Conservation (phyloP, 2,113 vertebrate species). For the Taurulus bubalis region DNA sequence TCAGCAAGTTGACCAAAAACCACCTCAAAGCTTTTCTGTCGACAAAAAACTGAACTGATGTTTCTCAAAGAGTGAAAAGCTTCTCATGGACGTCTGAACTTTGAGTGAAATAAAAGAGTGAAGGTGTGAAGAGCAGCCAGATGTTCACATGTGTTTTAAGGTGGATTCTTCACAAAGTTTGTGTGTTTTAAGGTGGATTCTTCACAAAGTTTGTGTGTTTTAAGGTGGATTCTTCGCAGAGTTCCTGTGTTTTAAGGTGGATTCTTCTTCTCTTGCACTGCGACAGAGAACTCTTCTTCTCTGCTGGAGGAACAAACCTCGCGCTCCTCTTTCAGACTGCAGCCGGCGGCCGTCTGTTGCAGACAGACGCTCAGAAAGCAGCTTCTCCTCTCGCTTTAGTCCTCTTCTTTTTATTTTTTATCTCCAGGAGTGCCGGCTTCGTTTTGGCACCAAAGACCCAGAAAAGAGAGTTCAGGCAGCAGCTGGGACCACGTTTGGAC, state of each 20-base stretch:
- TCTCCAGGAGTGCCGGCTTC: constrained; percentile 4
- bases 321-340: background rate
- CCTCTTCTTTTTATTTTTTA: background rate
- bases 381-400: constrained; percentile 20
- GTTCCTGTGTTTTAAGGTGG: too few relatives aligned
- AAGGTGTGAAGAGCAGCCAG: background rate
- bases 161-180: background rate
- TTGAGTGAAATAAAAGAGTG: background rate
- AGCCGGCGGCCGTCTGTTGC: constrained; percentile 26
- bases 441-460: constrained; percentile 50
- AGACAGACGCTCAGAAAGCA: constrained; percentile 48
- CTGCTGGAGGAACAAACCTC: constrained; percentile 16
- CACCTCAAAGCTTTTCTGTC: background rate
- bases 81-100: background rate
- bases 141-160: too few relatives aligned
- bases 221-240: too few relatives aligned
- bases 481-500: constrained; percentile 17
- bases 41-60: background rate
- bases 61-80: background rate
- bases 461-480: constrained; percentile 25
- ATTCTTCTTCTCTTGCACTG: background rate
- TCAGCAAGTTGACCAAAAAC: background rate
- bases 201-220: too few relatives aligned
- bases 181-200: too few relatives aligned
- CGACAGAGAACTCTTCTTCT: too few relatives aligned